Percentiles rank a stretch among this genome's conserved stretches.
These are phyloP conservation scores for Pogonomyrmex barbatus DNA, from an alignment of 1,140 invertebrate species.

Conservation along the genomic window DNA sequence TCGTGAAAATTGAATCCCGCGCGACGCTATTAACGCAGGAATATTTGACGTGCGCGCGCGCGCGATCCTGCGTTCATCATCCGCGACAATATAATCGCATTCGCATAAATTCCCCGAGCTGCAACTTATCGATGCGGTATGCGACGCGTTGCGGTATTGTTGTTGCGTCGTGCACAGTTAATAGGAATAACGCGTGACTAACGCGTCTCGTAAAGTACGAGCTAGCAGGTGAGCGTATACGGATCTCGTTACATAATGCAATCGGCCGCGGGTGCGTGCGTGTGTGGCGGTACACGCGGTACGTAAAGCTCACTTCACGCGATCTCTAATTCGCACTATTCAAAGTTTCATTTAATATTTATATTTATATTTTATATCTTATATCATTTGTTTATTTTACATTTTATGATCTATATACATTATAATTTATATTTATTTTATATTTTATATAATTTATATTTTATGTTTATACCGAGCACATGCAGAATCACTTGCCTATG, in stretches of 20 bases:
- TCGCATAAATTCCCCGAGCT: slow-evolving; percentile 54
- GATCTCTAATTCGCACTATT: slow-evolving; percentile 11
- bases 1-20: slow-evolving; percentile 47
- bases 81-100: slow-evolving; percentile 63
- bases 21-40: slow-evolving; percentile 24
- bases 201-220: slow-evolving; percentile 66
- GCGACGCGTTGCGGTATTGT: slow-evolving; percentile 60
- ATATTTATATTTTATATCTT: neutral
- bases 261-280: slow-evolving; percentile 42
- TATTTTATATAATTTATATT: neutral
- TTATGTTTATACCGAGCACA: neutral
- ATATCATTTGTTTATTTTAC: neutral
- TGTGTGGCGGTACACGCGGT: neutral
- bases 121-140: slow-evolving; percentile 20
- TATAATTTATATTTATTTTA: neutral
- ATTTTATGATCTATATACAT: neutral
- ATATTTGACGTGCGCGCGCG: neutral
- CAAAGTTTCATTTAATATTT: neutral
- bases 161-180: slow-evolving; percentile 67
- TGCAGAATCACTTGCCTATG: neutral
- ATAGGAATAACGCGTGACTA: slow-evolving; percentile 73
- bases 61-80: slow-evolving; percentile 10
- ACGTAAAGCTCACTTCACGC: slow-evolving; percentile 28
- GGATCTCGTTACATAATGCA: slow-evolving; percentile 72
- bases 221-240: slow-evolving; percentile 60